Evolutionary conservation across 1,140 invertebrate species (phyloP).

Genomic region (Teleogryllus occipitalis): DNA sequence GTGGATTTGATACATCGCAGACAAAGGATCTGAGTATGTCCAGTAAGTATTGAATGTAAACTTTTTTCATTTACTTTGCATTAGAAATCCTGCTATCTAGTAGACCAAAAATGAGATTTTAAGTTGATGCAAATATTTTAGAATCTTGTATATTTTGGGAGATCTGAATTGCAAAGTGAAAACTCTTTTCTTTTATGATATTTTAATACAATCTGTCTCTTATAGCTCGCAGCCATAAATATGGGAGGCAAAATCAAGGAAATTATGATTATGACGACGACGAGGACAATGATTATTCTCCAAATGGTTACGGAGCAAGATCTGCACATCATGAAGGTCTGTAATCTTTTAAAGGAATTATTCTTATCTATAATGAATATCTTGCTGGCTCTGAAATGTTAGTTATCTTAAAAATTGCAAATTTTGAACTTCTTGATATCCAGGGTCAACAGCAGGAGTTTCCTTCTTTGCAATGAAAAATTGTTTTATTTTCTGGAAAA

Average conservation of each 20-base stretch:
- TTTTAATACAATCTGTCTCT: conserved; percentile 27
- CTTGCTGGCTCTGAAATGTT: conserved; percentile 25
- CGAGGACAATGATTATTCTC: conserved; percentile 42
- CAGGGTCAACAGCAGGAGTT: not conserved
- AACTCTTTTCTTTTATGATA: not conserved
- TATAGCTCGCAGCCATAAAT: conserved; percentile 68
- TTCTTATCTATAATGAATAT: no score
- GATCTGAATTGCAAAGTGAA: not conserved
- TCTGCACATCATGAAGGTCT: conserved; percentile 27
- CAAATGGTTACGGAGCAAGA: conserved; percentile 29
- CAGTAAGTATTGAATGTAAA: conserved; percentile 51
- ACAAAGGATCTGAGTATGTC: conserved; percentile 95
- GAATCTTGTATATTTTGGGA: not conserved
- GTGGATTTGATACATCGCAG: conserved; percentile 79
- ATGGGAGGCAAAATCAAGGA: conserved; percentile 67
- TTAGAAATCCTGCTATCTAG: not conserved
- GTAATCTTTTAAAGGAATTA: not conserved
- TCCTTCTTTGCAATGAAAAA: not conserved
- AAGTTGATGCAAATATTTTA: not conserved
- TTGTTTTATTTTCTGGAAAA: not conserved
- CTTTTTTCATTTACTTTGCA: not conserved
- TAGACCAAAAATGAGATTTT: not conserved
- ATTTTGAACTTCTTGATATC: not conserved
- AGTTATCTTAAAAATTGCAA: conserved; percentile 35
- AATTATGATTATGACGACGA: conserved; percentile 45